phyloP scores from a whole-genome alignment of 1,140 invertebrate species.

The Goniozus legneri region DNA sequence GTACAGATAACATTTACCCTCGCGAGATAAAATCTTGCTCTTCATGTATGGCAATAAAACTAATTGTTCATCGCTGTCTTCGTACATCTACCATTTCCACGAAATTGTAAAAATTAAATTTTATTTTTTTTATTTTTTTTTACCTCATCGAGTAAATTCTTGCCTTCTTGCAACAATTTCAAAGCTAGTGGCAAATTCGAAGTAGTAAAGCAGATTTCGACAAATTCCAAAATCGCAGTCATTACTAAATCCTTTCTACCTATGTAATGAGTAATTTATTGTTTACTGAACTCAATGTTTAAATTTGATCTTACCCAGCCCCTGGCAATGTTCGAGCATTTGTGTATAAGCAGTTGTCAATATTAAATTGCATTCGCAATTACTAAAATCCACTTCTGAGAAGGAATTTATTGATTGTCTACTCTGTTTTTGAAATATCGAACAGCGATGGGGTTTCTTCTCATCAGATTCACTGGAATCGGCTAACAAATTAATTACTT shows the following conservation, averaged over 20 bases:
- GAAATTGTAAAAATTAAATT: background rate
- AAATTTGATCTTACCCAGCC: conserved; percentile 47
- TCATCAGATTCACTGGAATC: too few species aligned
- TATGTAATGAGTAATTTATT: conserved; percentile 11
- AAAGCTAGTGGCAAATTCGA: conserved; percentile 55
- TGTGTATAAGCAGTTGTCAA: conserved; percentile 57
- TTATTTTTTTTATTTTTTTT: conserved; percentile 8
- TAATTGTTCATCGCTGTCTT: conserved; percentile 29
- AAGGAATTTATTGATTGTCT: conserved; percentile 40
- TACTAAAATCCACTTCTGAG: conserved; percentile 45
- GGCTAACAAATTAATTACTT: too few species aligned
- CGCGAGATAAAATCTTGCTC: conserved; percentile 49
- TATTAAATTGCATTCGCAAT: conserved; percentile 58
- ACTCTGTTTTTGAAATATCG: conserved; percentile 10
- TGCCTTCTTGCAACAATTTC: conserved; percentile 51
- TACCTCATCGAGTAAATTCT: conserved; percentile 33
- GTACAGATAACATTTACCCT: conserved; percentile 47
- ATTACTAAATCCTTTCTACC: conserved; percentile 39
- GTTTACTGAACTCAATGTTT: too few species aligned
- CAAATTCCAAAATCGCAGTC: conserved; percentile 56
- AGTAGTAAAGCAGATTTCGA: conserved; percentile 51
- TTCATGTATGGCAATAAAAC: conserved; percentile 43
- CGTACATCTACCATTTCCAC: conserved; percentile 30
- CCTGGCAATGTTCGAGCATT: conserved; percentile 57
- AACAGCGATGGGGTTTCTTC: background rate